These are phyloP conservation scores for Arrhamphus sclerolepis DNA, from an alignment of 2,797 vertebrate species.

Conservation along the genomic window DNA sequence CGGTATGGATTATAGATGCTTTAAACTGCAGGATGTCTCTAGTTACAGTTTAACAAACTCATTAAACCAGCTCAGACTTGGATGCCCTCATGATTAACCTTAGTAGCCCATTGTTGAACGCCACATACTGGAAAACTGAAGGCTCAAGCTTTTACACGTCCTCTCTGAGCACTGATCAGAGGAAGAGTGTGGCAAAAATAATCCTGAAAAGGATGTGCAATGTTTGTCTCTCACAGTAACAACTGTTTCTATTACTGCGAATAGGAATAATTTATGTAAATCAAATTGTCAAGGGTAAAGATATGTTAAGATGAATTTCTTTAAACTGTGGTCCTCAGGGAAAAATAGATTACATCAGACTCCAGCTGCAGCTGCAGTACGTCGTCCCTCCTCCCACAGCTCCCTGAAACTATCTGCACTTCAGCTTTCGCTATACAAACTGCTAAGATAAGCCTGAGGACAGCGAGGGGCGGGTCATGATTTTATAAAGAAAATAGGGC, in stretches of 20 bases:
- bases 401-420: slow-evolving; percentile 25
- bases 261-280: not conserved
- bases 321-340: not conserved
- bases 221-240: not conserved
- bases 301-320: not conserved
- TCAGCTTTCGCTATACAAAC: slow-evolving; percentile 9
- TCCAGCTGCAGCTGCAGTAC: slow-evolving; percentile 4
- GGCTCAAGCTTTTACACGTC: not conserved
- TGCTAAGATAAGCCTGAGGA: slow-evolving; percentile 33
- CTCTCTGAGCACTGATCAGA: no score
- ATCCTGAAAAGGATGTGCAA: no score
- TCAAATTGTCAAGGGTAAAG: not conserved
- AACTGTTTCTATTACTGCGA: not conserved
- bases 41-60: not conserved
- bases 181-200: no score
- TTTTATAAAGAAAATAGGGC: slow-evolving; percentile 34
- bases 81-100: not conserved
- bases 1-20: no score
- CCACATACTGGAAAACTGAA: not conserved
- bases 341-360: not conserved
- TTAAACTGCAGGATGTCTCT: no score
- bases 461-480: slow-evolving; percentile 30
- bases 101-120: not conserved
- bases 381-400: not conserved
- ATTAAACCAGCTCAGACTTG: not conserved